Evolutionary conservation across 2,797 vertebrate genomes (phyloP), one percentile per base, ranked within the genome.

Genomic region (Echiichthys vipera): DNA sequence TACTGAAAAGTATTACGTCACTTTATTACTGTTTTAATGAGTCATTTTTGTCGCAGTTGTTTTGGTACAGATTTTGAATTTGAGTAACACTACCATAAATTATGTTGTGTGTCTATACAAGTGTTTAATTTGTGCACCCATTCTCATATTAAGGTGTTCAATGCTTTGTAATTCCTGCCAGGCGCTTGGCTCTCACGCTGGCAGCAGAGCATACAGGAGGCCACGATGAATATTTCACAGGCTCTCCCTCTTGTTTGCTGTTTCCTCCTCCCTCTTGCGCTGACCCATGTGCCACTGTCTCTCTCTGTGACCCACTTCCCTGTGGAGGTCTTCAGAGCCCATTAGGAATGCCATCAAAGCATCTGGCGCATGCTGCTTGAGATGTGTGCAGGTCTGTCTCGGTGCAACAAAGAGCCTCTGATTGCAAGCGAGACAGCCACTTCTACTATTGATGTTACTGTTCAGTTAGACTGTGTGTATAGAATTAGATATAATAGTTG

Each of bases 201-300:
- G 65, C 71, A 71, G 55, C 51, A 73, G 65, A 80, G 69, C 51
- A 43, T 65, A 62, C 74, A 88, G 70, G 78, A 88, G 80, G 86
- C 83, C 75, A 40, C 24, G 5, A 92, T 90, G 73, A 91, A 92
- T 92, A 91, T 93, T 91, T 93, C 77, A 91, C 81, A 65, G 71
- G 59, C 66, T 75, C 59, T 79, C 47, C 37, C 62, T 88, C 59
- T 56, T 30, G 45, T 64, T 59, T 64, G 47, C 78, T 71, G 50
- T 74, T 29, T 71, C 55, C 78, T 54, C 81, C 65, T 36, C 71
- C 73, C 69, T 39, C 37, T 72, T 69, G 50, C 59, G 49, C 63
- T 84, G 71, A 80, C 82, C 88, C 74, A 36, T 51, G 69, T 66
- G 74, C 69, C 78, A 58, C 78, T 71, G 54, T 77, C 65, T 78